Conservation (phyloP, 2,797 vertebrate genomes). For the Brachymystax lenok region DNA sequence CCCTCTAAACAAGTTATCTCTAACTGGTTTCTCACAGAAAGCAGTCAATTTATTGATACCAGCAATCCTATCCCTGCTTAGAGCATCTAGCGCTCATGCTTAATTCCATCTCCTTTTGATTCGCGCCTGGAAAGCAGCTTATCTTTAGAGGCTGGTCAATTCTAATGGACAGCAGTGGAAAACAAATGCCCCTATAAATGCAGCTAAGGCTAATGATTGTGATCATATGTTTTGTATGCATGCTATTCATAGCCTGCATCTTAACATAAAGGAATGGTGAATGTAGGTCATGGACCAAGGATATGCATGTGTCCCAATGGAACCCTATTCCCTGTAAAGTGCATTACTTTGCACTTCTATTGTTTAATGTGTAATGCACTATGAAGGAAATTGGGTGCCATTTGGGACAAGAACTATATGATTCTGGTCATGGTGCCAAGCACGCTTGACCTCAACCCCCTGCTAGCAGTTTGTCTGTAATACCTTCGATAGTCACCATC, state of each 20-base stretch:
- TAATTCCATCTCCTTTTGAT: background rate
- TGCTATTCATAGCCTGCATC: background rate
- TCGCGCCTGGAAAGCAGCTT: constrained; percentile 1
- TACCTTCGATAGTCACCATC: background rate
- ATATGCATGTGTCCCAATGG: background rate
- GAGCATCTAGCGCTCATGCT: background rate
- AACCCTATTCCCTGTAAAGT: background rate
- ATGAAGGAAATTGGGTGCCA: background rate
- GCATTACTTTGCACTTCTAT: background rate
- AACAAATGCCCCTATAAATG: background rate
- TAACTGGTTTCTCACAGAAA: background rate
- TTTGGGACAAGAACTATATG: background rate
- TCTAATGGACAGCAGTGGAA: background rate
- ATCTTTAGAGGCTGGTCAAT: background rate
- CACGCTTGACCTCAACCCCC: background rate
- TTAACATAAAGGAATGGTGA: background rate
- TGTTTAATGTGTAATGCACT: background rate
- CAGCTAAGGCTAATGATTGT: background rate
- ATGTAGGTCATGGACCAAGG: background rate
- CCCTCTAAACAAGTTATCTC: background rate
- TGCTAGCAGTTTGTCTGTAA: background rate
- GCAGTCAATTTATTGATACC: background rate
- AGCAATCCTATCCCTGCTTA: background rate
- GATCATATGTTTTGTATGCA: background rate
- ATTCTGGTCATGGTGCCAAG: background rate